Base-by-base conservation (phyloP, 2,888 invertebrate species). In the Thecophora atra region DNA sequence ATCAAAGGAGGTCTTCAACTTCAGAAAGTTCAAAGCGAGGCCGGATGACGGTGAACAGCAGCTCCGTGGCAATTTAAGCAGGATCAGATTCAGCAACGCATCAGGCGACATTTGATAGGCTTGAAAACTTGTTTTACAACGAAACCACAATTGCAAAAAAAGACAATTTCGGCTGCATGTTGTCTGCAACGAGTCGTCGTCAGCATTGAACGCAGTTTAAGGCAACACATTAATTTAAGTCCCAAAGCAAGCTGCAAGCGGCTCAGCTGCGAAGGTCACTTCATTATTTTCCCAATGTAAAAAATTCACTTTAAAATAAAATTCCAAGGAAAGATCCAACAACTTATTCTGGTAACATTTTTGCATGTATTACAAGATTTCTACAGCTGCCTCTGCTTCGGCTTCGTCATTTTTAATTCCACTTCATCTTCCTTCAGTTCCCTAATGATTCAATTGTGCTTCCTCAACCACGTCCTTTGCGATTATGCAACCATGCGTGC, bases 121-220 rank as follows among this genome's bases (percentile, higher is more conserved):
- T 30, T 15, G 3, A 15, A 60, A 30, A 60, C 60, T 30, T 17
- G 60, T 60, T 60, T 60, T 3, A n/a, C n/a, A n/a, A n/a, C n/a
- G n/a, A 62, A 63, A 24, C 21, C 15, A n/a, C 47, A 47, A 47
- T 42, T 3, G 17, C n/a, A 60, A 30, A 42, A 17, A 42, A n/a
- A 19, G 11, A 11, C 6, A 30, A 21, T 19, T 17, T 21, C 52
- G 66, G 52, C 66, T 66, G n/a, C 66, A 52, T 19, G 52, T 28
- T 65, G 66, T 66, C 66, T 66, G 52, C 66, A 52, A 13, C 21
- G n/a, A n/a, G n/a, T n/a, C n/a, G n/a, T n/a, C 60, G 13, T 28
- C 30, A 17, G 6, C 37, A 8, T 37, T 6, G 37, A 37, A 24
- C 58, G 26, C 24, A 54, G 54, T 54, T 54, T 17, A 54, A 54